Evolutionary conservation across 2,888 invertebrate species (phyloP).

Genomic region (Limnephilus auricula): DNA sequence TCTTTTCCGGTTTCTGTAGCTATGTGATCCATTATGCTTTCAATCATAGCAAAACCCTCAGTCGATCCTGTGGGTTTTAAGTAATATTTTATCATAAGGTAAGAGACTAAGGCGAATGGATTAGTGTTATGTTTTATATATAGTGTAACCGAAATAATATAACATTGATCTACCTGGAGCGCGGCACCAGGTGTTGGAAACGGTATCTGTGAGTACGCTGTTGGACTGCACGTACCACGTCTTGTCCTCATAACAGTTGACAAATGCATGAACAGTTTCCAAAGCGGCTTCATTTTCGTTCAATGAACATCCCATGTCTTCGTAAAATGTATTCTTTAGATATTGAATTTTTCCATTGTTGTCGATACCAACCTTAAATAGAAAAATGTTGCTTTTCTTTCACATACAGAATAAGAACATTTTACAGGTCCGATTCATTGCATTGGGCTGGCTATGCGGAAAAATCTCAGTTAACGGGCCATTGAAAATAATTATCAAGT

Average conservation of each 20-base stretch:
- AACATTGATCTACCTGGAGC: slow-evolving; percentile 79
- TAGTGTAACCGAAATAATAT: background rate
- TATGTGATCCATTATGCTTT: slow-evolving; percentile 84
- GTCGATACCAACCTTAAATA: slow-evolving; percentile 76
- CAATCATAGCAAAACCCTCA: slow-evolving; percentile 79
- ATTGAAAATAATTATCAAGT: too few species aligned
- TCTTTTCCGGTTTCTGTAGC: slow-evolving; percentile 77
- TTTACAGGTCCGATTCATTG: too few species aligned
- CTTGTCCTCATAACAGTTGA: slow-evolving; percentile 77
- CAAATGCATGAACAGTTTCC: slow-evolving; percentile 69
- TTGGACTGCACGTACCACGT: slow-evolving; percentile 75
- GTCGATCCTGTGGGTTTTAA: slow-evolving; percentile 66
- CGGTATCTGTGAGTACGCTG: slow-evolving; percentile 81
- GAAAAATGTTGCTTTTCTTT: background rate
- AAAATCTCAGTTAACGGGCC: too few species aligned
- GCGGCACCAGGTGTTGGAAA: slow-evolving; percentile 82
- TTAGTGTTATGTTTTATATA: background rate
- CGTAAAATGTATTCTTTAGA: slow-evolving; percentile 72
- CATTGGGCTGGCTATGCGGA: too few species aligned
- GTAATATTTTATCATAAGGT: background rate
- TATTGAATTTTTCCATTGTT: slow-evolving; percentile 78
- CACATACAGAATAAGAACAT: too few species aligned
- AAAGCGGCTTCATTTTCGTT: slow-evolving; percentile 71
- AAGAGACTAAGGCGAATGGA: background rate
- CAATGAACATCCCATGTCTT: slow-evolving; percentile 72